Base-by-base conservation (phyloP, 2,113 vertebrate genomes). In the Todiramphus chloris region DNA sequence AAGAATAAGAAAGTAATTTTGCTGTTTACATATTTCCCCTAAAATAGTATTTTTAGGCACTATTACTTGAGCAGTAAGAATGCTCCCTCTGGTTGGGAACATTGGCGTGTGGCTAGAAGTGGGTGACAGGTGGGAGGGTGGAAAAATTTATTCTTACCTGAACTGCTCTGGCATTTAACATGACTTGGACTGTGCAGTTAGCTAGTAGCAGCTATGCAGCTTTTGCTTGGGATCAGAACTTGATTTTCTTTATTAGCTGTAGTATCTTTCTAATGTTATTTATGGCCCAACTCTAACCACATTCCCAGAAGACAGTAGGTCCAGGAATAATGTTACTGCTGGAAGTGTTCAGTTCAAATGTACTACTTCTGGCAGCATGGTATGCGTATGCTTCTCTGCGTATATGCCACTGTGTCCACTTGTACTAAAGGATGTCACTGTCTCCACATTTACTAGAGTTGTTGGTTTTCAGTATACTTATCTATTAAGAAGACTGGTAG, bases 191-290 rank as follows among this genome's bases (percentile, higher is more conserved):
- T 86, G 28, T 11, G 1, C 37, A 85, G 50, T 63, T 85, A 94
- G 68, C 51, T 93, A 69, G 46, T 87, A 80, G 41, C 60, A 95
- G 41, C n/a, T 91, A 64, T 56, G 21, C 48, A 95, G 50, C 70
- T 94, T 60, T 58, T 95, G 25, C 25, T 69, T 91, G 63, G 10
- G 43, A 92, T 67, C 43, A 96, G 84, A 86, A 80, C 3, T 69
- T 87, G 33, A 13, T 72, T 92, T 44, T 70, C 53, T 94, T 91
- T 77, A 50, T 87, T 85, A 78, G 10, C 3, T 89, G 53, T n/a
- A 48, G 41, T 76, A 55, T 70, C 14, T 81, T 51, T 91, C 46
- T 84, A 68, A 92, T 21, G 4, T 92, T 96, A 80, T 94, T 96
- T 94, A 81, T 84, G 24, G 3, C 43, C 66, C 33, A 31, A 30